A percentile compares a stretch with the other conserved stretches of the same genome.
These are phyloP conservation scores for Onthophagus taurus DNA, from an alignment of 1,140 invertebrate genomes.

Conservation along the genomic window DNA sequence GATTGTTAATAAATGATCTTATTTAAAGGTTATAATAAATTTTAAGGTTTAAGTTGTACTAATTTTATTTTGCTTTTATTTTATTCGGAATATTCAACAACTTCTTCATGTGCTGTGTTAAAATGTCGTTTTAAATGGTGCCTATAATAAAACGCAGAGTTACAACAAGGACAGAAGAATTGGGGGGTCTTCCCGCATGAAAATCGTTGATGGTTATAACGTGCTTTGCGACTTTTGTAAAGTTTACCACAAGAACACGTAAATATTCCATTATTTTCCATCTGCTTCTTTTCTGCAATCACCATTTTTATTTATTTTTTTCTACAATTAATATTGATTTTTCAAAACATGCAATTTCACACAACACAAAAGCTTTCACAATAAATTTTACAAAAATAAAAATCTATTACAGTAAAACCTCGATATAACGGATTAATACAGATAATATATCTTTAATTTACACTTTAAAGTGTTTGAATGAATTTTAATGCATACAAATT, in stretches of 20 bases:
- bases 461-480: no score
- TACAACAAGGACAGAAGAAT: constrained; percentile 34
- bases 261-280: constrained; percentile 11
- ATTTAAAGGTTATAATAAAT: no score
- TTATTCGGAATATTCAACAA: no score
- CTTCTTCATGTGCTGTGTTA: no score
- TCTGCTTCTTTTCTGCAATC: not conserved
- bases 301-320: not conserved
- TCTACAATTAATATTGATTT: not conserved
- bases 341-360: not conserved
- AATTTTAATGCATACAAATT: no score
- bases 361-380: not conserved
- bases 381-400: no score
- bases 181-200: constrained; percentile 37
- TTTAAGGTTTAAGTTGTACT: no score
- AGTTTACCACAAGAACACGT: constrained; percentile 26
- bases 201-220: constrained; percentile 26
- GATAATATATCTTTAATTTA: no score
- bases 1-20: no score
- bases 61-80: no score
- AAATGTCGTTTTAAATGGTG: constrained; percentile 10
- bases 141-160: constrained; percentile 25
- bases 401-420: no score
- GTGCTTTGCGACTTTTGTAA: constrained; percentile 27
- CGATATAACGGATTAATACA: no score